These are phyloP conservation scores for Salarias fasciatus DNA, from an alignment of 2,797 vertebrate species.

Conservation along the genomic window DNA sequence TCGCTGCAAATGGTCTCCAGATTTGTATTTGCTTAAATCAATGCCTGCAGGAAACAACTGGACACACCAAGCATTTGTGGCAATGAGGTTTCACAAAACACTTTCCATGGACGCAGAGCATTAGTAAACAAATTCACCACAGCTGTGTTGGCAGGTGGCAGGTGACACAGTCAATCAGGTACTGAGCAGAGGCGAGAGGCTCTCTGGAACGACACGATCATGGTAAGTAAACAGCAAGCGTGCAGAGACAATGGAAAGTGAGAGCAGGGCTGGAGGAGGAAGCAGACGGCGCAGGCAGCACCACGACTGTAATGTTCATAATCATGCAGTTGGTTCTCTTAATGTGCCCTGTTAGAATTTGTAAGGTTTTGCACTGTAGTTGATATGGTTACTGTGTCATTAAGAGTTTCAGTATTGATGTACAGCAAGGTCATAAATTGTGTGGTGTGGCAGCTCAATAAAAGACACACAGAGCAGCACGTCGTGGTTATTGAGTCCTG, in stretches of 20 bases:
- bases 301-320: too few relatives aligned
- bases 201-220: conserved; percentile 18
- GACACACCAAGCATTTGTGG: neutral
- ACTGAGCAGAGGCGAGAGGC: conserved; percentile 20
- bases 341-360: too few relatives aligned
- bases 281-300: conserved; percentile 12
- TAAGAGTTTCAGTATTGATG: too few relatives aligned
- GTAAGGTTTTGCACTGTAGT: too few relatives aligned
- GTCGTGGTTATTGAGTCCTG: too few relatives aligned
- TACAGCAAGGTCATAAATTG: too few relatives aligned
- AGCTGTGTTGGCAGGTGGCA: conserved; percentile 49
- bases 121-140: conserved; percentile 36
- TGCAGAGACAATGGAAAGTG: conserved; percentile 11
- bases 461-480: too few relatives aligned
- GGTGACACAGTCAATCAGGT: conserved; percentile 49
- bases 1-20: neutral
- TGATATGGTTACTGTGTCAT: too few relatives aligned
- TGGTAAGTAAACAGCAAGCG: conserved; percentile 46
- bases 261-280: conserved; percentile 7
- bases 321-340: too few relatives aligned
- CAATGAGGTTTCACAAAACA: conserved; percentile 24
- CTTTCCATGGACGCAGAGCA: conserved; percentile 15
- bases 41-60: neutral
- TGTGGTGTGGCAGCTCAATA: too few relatives aligned
- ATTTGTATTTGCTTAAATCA: neutral